Base-by-base conservation (phyloP, 2,888 invertebrate genomes). In the Crossocerus cetratus region DNA sequence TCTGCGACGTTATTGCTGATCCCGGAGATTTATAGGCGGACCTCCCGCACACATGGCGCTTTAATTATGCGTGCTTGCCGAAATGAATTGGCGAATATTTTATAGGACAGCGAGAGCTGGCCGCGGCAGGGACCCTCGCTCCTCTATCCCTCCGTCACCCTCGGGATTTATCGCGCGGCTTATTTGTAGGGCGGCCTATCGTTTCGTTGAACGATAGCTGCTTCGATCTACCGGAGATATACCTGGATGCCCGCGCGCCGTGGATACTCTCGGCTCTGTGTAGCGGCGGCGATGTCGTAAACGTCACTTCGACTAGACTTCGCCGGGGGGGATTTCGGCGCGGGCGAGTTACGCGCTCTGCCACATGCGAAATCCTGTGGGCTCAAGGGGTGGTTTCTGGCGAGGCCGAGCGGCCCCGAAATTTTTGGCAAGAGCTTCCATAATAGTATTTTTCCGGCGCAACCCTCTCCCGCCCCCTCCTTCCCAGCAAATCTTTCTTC, bases 41-140 rank as follows among this genome's bases (percentile, higher is more conserved):
- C 83, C 86, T 86, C 84, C 82, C 79, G 85, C 87, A 87, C 89
- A 89, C 88, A 85, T 88, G 89, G 89, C 80, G 87, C 89, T 89
- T 89, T 89, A 89, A 89, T 89, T 89, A 89, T 88, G 87, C 86
- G 86, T 83, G 82, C 78, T 77, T 76, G 82, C 77, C 77, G 76
- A 86, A 87, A 89, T 86, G 85, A 89, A 89, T 89, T 86, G 86
- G 83, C 83, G 85, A 87, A 88, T 88, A 88, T 87, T 88, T 89
- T 88, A 87, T 84, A 80, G 83, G 77, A 72, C 80, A 77, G 73
- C 58, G 70, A 69, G 70, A 69, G 76, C 80, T 69, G 76, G 55
- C 74, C 69, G n/a, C n/a, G 67, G 56, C 61, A 49, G 63, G 60
- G 63, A 55, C 23, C 72, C 57, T 57, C 55, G 65, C 22, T n/a